A percentile compares a stretch with the other conserved stretches of the same genome.
Evolutionary conservation across 1,140 invertebrate species (phyloP).

Genomic region (Ladona fulva): DNA sequence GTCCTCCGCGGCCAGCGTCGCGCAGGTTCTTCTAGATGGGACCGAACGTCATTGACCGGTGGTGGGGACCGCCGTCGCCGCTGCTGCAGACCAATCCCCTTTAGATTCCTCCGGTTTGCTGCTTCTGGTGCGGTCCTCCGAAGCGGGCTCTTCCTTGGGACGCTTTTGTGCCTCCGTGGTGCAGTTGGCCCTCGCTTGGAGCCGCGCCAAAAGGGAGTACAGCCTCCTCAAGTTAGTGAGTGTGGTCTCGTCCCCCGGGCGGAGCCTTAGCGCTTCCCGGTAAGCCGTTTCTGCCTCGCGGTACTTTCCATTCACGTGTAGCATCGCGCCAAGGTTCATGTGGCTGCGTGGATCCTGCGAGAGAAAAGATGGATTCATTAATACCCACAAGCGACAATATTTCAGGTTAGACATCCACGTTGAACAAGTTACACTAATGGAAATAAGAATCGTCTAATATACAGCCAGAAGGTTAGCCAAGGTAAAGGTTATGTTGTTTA

Average conservation of each 20-base stretch:
- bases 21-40: not conserved
- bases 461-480: too few relatives aligned
- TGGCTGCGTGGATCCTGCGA: constrained; percentile 75
- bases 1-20: not conserved
- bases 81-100: not conserved
- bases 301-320: constrained; percentile 85
- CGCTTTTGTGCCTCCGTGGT: not conserved
- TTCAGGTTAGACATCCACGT: too few relatives aligned
- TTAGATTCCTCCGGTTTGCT: not conserved
- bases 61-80: not conserved
- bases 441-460: too few relatives aligned
- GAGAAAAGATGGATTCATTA: constrained; percentile 24
- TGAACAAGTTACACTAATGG: too few relatives aligned
- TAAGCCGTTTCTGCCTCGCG: constrained; percentile 75
- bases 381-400: too few relatives aligned
- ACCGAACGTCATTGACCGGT: not conserved
- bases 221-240: constrained; percentile 81
- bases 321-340: constrained; percentile 87
- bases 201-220: constrained; percentile 44
- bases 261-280: constrained; percentile 65
- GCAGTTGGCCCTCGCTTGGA: constrained; percentile 12
- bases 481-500: too few relatives aligned
- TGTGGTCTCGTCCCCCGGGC: constrained; percentile 78
- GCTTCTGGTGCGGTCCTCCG: not conserved
- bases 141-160: not conserved